Evolutionary conservation across 2,888 invertebrate species (phyloP).

Genomic region (Clepsis dumicolana): DNA sequence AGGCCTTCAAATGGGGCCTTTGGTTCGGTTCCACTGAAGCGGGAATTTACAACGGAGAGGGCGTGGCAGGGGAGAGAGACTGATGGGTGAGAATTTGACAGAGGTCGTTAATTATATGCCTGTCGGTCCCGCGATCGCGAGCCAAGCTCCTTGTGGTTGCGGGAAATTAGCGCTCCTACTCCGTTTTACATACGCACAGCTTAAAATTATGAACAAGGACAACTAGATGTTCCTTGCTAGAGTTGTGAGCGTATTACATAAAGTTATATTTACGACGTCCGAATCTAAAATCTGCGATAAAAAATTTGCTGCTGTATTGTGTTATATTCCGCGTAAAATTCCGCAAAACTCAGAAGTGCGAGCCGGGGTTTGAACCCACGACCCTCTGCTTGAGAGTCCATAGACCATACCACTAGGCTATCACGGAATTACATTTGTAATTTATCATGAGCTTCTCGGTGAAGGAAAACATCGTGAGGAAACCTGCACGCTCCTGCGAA

Average conservation of each 20-base stretch:
- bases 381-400: too few species aligned
- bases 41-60: conserved; percentile 60
- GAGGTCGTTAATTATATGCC: conserved; percentile 78
- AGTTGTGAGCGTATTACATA: conserved; percentile 5
- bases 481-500: too few species aligned
- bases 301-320: too few species aligned
- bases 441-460: too few species aligned
- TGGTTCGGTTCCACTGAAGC: conserved; percentile 56
- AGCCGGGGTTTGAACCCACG: too few species aligned
- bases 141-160: conserved; percentile 59
- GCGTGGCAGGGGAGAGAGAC: conserved; percentile 53
- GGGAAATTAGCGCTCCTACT: conserved; percentile 66
- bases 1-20: conserved; percentile 52
- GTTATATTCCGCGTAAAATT: too few species aligned
- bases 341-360: too few species aligned
- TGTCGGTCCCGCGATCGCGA: conserved; percentile 61
- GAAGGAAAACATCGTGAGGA: too few species aligned
- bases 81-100: conserved; percentile 79
- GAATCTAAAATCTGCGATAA: too few species aligned
- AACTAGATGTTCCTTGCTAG: conserved; percentile 49
- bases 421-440: too few species aligned
- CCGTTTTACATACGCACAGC: conserved; percentile 66
- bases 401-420: too few species aligned
- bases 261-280: conserved; percentile 5
- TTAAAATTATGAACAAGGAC: conserved; percentile 66